Percentiles rank a stretch among this genome's conserved stretches.
These are phyloP conservation scores for Myodes glareolus DNA, from an alignment of 2,113 vertebrate species.

Conservation along the genomic window DNA sequence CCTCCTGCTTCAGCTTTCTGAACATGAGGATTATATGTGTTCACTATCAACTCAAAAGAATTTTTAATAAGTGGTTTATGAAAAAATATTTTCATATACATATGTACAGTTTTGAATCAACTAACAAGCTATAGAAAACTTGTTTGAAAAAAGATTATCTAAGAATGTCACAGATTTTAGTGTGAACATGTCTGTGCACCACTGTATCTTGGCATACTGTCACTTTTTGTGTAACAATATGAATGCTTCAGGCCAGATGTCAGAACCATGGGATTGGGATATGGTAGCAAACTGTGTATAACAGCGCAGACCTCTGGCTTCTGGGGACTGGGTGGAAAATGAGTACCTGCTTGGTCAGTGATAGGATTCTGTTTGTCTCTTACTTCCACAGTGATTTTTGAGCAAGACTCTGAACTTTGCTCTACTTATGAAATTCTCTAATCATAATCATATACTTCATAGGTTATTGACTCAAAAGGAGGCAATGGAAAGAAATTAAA, in stretches of 20 bases:
- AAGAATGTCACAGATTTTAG: background rate
- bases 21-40: background rate
- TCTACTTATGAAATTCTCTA: background rate
- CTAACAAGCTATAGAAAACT: background rate
- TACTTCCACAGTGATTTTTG: background rate
- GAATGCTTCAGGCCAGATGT: background rate
- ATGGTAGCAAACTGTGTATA: background rate
- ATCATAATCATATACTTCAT: background rate
- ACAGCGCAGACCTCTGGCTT: background rate
- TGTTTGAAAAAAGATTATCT: constrained; percentile 11
- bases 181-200: background rate
- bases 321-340: background rate
- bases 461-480: background rate
- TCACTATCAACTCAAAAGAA: background rate
- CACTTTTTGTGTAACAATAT: background rate
- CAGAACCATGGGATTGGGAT: background rate
- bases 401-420: background rate
- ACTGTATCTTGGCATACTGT: background rate
- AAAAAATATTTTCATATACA: background rate
- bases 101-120: background rate
- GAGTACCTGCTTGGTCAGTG: background rate
- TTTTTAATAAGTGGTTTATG: background rate
- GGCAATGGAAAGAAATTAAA: background rate
- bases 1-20: background rate
- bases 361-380: background rate